Evolutionary conservation across 2,797 vertebrate species (phyloP), one percentile per base, ranked within the genome.

Genomic region (Cercopithecus hamlyni): DNA sequence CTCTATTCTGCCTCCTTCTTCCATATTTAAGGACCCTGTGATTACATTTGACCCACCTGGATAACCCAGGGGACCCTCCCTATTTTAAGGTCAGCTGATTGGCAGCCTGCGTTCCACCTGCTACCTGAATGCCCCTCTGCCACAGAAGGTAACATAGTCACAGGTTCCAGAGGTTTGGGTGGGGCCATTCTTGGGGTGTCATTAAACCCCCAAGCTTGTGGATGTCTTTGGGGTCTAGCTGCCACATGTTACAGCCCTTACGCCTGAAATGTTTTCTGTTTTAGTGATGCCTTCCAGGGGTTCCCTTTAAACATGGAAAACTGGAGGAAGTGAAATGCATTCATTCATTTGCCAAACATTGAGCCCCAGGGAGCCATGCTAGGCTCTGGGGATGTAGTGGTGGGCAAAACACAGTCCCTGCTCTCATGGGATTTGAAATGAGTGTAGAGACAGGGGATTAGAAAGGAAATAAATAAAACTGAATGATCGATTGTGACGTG

Each of bases 161-260:
- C n/a, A 36, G 43, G 17, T 70, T 52, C 30, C 45, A 73, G 64
- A 26, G 45, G 41, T 82, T 64, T 7, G 43, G 58, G 36, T 17
- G 14, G 30, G 55, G 33, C 13, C 3, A 6, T 55, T 67, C 39
- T 12, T 41, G 12, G n/a, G 5, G 2, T 0, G 4, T 19, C n/a
- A 2, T 4, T 43, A 14, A 36, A 4, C 30, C 17, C 41, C 61
- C 17, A 48, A 8, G 19, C 73, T 48, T 2, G 4, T 33, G 24
- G 80, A 9, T 80, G 48, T 30, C 30, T 57, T 48, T 80, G 58
- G n/a, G 87, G 45, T 19, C 33, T 39, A 33, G 64, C 33, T 22
- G 36, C 41, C 55, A 3, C 1, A 0, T 50, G 45, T 50, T 45
- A 48, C 20, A 36, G 75, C 8, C 2, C 2, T 24, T 10, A 9